A percentile compares a stretch with the other conserved stretches of the same genome.
Conservation (phyloP, 1,140 invertebrate species). For the Cherax destructor region DNA sequence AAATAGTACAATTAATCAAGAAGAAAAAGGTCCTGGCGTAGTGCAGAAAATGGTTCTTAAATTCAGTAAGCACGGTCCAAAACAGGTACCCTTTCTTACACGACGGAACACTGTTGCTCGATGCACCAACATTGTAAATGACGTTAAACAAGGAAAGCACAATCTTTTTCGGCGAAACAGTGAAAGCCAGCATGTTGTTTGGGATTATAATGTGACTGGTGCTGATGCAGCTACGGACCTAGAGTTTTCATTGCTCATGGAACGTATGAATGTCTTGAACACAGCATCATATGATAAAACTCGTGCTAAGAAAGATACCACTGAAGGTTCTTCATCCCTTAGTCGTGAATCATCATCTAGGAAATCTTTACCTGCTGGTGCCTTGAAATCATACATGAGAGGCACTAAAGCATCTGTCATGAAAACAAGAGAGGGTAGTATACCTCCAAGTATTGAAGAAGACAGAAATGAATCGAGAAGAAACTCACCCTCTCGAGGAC, state of each 20-base stretch:
- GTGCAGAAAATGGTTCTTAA: conserved; percentile 18
- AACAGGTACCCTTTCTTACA: conserved; percentile 9
- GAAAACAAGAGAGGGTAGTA: conserved; percentile 18
- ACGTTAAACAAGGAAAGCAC: conserved; percentile 11
- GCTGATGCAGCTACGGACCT: conserved; percentile 56
- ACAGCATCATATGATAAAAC: background rate
- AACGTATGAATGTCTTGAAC: conserved; percentile 26
- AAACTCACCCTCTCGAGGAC: too few relatives aligned
- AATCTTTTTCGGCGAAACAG: conserved; percentile 5
- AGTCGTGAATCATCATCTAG: conserved; percentile 13
- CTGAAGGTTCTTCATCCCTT: conserved; percentile 7
- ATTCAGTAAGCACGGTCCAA: conserved; percentile 8
- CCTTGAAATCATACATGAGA: conserved; percentile 56
- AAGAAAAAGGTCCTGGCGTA: conserved; percentile 8
- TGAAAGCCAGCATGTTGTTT: conserved; percentile 22
- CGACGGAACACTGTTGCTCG: conserved; percentile 58
- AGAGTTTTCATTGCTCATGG: conserved; percentile 55
- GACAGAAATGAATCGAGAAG: too few relatives aligned
- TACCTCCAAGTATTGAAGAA: background rate
- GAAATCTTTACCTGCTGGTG: conserved; percentile 46
- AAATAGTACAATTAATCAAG: background rate
- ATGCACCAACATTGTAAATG: conserved; percentile 30
- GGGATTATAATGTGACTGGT: conserved; percentile 29
- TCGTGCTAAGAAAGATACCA: background rate
- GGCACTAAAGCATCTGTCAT: conserved; percentile 34